Evolutionary conservation across 2,888 invertebrate genomes (phyloP), one percentile per base, ranked within the genome.

Genomic region (Bhutanitis thaidina): DNA sequence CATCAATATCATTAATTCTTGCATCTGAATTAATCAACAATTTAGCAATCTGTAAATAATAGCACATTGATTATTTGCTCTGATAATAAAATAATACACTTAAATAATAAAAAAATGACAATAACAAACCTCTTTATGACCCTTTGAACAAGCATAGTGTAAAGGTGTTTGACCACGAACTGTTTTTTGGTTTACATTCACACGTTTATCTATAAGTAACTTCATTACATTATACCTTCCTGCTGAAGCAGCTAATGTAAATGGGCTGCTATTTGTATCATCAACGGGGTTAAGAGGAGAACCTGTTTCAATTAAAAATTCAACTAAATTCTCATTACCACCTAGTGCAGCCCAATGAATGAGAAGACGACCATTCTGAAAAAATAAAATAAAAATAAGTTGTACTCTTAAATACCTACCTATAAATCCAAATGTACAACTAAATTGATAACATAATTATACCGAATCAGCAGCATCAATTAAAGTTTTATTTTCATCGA

Each of bases 111-210:
- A 30, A 27, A 38, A 30, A 29, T 16, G 7, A 37, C 36, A 37
- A 13, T 43, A 29, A 52, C 44, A 66, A 77, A 94, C 94, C 78
- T 93, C 91, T 61, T 90, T 81, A 90, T 94, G 93, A 52, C 95
- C 94, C 82, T 96, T 97, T 0, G 96, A 97, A 54, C 95, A 94
- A 36, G 96, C 95, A 89, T 97, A 96, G 69, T 96, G 96, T 44
- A 97, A 77, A 7, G 96, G 90, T 32, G 95, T 93, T 77, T 97
- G 96, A 0, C 95, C 95, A 52, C 93, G 92, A 53, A 76, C 80
- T 47, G 94, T 94, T 65, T 92, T 92, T 43, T 93, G 92, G 81
- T 96, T 93, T 0, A 96, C 91, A 75, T 94, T 87, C 10, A 94
- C 95, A 35, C 93, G 93, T 69, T 92, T 91, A 12, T 90, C 82